Conservation (phyloP, 2,888 invertebrate species). For the Tetramorium bicarinatum region DNA sequence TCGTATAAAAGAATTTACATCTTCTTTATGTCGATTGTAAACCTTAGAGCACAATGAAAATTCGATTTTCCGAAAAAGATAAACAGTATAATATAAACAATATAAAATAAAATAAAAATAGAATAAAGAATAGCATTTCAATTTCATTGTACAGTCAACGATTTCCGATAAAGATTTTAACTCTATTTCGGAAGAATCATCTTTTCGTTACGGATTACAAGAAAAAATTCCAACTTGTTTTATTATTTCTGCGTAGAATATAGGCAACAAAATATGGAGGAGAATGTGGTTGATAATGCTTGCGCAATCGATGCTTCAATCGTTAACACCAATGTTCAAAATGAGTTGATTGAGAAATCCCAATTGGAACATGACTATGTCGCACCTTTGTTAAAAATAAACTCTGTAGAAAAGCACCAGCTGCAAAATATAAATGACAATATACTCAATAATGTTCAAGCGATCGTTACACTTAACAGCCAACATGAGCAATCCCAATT, state of each 20-base stretch:
- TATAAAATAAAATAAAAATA: background rate
- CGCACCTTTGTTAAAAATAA: background rate
- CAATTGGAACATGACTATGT: background rate
- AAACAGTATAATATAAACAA: background rate
- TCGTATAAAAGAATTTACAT: background rate
- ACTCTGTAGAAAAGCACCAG: background rate
- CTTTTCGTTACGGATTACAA: background rate
- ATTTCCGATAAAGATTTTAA: background rate
- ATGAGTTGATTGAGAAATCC: background rate
- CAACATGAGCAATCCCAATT: background rate
- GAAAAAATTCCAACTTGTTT: constrained; percentile 11
- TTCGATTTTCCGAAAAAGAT: constrained; percentile 11
- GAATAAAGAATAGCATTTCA: constrained; percentile 6
- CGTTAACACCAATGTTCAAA: background rate
- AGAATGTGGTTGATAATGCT: background rate
- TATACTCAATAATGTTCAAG: background rate
- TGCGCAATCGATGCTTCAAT: too few species aligned
- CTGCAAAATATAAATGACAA: background rate
- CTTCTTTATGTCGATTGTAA: background rate
- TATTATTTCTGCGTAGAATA: background rate
- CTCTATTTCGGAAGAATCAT: background rate
- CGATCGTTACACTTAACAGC: background rate
- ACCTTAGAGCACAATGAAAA: constrained; percentile 29
- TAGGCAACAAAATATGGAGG: background rate
- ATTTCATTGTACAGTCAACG: background rate